Evolutionary conservation across 2,888 invertebrate species (phyloP).

Genomic region (Scaptomyza tumidula): DNA sequence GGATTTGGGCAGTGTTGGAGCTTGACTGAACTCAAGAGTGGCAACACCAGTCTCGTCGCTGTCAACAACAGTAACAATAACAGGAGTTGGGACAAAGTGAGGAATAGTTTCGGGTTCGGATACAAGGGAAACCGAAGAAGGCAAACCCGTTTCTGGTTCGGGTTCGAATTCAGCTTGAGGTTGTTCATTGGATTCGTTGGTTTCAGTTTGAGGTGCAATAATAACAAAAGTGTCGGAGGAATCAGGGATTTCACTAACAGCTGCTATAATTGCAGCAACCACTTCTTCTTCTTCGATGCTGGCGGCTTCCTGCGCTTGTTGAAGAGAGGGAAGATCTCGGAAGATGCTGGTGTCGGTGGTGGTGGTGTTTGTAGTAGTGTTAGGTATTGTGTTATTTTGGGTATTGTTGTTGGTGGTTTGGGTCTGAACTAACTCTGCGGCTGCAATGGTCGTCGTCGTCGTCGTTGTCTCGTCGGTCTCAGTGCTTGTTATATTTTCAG

Average conservation of each 20-base stretch:
- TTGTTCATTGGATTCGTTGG: slow-evolving; percentile 8
- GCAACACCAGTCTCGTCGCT: slow-evolving; percentile 2
- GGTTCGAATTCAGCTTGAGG: background rate
- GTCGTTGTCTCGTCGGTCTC: slow-evolving; percentile 49
- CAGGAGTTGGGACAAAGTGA: slow-evolving; percentile 9
- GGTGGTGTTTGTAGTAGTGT: slow-evolving; percentile 40
- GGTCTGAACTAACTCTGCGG: slow-evolving; percentile 79
- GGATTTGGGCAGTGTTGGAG: slow-evolving; percentile 89
- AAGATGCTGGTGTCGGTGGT: slow-evolving; percentile 44
- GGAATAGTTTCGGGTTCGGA: slow-evolving; percentile 1
- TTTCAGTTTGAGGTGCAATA: slow-evolving; percentile 32
- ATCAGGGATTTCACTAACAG: slow-evolving; percentile 63
- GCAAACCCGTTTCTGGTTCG: slow-evolving; percentile 13
- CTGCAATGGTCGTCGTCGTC: slow-evolving; percentile 60
- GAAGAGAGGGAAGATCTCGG: slow-evolving; percentile 31
- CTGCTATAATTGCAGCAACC: slow-evolving; percentile 70
- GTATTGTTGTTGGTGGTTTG: slow-evolving; percentile 46
- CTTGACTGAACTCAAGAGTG: slow-evolving; percentile 54
- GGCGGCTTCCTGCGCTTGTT: slow-evolving; percentile 46
- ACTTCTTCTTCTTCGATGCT: slow-evolving; percentile 58
- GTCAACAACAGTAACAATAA: slow-evolving; percentile 9
- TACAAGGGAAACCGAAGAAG: slow-evolving; percentile 39
- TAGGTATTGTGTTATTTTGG: slow-evolving; percentile 60
- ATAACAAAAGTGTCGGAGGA: slow-evolving; percentile 55
- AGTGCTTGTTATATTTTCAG: slow-evolving; percentile 52